A percentile compares a stretch with the other conserved stretches of the same genome.
Conservation (phyloP, 1,140 invertebrate genomes). For the Odontomachus brunneus region DNA sequence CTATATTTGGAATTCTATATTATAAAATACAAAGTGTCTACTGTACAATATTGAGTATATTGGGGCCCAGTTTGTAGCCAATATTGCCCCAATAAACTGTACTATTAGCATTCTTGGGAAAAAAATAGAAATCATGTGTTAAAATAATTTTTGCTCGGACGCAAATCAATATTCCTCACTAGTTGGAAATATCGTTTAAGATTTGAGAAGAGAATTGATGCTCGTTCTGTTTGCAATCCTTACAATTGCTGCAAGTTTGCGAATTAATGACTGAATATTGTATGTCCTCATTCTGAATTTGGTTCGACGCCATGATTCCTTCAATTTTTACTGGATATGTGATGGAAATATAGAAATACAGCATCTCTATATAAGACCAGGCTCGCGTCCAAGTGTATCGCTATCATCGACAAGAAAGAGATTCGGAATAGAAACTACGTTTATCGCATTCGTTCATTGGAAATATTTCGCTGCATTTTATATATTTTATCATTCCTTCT, state of each 20-base stretch:
- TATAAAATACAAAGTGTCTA: too few relatives aligned
- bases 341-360: too few relatives aligned
- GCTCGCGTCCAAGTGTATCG: too few relatives aligned
- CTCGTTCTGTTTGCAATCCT: background rate
- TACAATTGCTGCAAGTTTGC: background rate
- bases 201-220: background rate
- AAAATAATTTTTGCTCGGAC: background rate
- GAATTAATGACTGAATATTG: constrained; percentile 17
- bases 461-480: constrained; percentile 9
- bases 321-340: background rate
- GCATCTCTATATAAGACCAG: too few relatives aligned
- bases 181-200: background rate
- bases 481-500: background rate
- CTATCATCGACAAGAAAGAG: background rate
- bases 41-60: too few relatives aligned
- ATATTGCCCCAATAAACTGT: too few relatives aligned
- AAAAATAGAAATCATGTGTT: background rate
- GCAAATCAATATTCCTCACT: background rate
- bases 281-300: background rate
- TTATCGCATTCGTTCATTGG: too few relatives aligned
- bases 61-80: too few relatives aligned
- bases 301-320: background rate
- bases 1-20: too few relatives aligned
- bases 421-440: background rate
- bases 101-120: too few relatives aligned